Evolutionary conservation across 2,113 vertebrate genomes (phyloP), one percentile per base, ranked within the genome.

Genomic region (Oryzias woworae): DNA sequence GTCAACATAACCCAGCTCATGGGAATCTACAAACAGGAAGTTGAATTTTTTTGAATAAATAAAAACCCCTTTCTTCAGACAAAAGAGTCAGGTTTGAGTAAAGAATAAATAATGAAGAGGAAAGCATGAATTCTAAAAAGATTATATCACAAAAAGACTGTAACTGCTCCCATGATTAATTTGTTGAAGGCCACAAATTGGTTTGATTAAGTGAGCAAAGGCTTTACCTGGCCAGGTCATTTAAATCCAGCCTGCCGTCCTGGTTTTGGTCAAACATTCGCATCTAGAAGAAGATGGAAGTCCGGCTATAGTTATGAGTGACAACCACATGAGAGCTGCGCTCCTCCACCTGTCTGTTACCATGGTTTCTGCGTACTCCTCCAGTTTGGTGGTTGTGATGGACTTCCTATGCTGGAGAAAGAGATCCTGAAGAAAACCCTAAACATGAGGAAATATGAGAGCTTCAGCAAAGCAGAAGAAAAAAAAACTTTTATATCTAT

Each of bases 211-310:
- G 22, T 20, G 18, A 43, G 3, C 22, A n/a, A 2, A 12, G 8
- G 36, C 15, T 8, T 16, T 70, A 98, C 96, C 95, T 95, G 73
- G 96, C 96, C 78, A 98, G 79, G 69, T 97, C 96, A 22, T 94
- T 97, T 61, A 98, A 74, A 75, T 98, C 96, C 91, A 98, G 85
- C 0, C 90, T 83, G 1, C 95, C 96, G 41, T 98, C 95, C 65
- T 90, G 90, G 68, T 96, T 96, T 86, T 88, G 96, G 81, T 95
- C 94, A 86, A 98, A 98, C 68, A 97, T 92, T 84, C 95, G 94
- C 94, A 97, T 97, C 96, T 98, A 4, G 36, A 44, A 28, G 4
- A 1, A 36, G 20, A 48, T 4, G 12, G 20, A 1, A 22, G 0
- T 45, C 3, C 22, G 7, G 55, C 0, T 24, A 15, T n/a, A 42